Evolutionary conservation across 2,888 invertebrate genomes (phyloP), one percentile per base, ranked within the genome.

Genomic region (Drosophila monieri): DNA sequence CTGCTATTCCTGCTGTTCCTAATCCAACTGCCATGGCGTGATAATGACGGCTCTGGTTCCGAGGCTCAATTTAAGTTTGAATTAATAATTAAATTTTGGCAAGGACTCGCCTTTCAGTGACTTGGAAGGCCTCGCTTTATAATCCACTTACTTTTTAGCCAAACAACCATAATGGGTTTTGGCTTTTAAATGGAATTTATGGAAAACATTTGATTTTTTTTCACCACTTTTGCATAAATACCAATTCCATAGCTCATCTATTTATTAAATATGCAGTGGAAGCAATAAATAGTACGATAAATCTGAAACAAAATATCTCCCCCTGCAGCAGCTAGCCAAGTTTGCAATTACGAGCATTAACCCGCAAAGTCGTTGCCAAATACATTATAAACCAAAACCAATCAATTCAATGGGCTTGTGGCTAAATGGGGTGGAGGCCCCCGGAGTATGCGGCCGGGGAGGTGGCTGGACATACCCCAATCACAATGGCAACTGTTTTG

Each of bases 1-100:
- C 54, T 73, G 61, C 61, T 27, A 35, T 41, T n/a, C 27, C 46
- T 27, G 46, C 27, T 44, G 30, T 30, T 43, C 69, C 54, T 65
- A 70, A 53, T 64, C 79, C 72, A 57, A 52, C 71, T 72, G 74
- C 74, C 73, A 68, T 46, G 49, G 70, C 60, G 74, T 72, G 87
- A 81, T 84, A 81, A 80, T 80, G 78, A 70, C 62, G 69, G 43
- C 49, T 53, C 48, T 48, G 58, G 23, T 15, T 41, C 8, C n/a
- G 70, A 59, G 53, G 52, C 74, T 74, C 65, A 46, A 78, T 72
- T 80, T 62, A 79, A 76, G 70, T 66, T 74, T 46, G 43, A 48
- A 48, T 14, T 53, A 65, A 53, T 65, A 60, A 44, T 68, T 56
- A 65, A 77, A 64, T 80, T 75, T 55, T 30, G 18, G 30, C 35